Conservation (phyloP, 2,797 vertebrate genomes). For the Manis javanica region DNA sequence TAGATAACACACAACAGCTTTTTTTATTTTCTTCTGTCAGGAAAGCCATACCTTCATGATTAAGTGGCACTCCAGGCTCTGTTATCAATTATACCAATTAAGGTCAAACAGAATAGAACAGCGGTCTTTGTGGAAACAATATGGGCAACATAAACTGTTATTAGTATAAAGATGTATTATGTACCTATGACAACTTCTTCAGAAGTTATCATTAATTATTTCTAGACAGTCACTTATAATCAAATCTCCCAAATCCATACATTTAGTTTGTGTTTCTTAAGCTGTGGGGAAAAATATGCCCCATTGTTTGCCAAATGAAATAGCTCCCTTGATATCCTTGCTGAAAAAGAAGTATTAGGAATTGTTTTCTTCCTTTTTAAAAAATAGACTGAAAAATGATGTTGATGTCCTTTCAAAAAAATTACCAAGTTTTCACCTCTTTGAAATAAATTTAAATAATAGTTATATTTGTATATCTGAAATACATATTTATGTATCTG, state of each 20-base stretch:
- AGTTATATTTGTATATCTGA: neutral
- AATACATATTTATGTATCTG: neutral
- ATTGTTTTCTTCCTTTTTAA: conserved; percentile 45
- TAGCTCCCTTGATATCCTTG: neutral
- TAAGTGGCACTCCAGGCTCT: conserved; percentile 78
- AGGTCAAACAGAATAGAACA: conserved; percentile 83
- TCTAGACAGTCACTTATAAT: conserved; percentile 62
- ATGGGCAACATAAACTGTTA: conserved; percentile 74
- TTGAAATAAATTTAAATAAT: neutral
- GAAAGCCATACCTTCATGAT: conserved; percentile 82
- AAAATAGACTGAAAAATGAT: neutral
- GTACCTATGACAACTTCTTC: conserved; percentile 70
- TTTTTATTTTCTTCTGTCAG: conserved; percentile 84
- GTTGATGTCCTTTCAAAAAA: neutral
- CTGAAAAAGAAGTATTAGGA: neutral
- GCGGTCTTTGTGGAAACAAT: conserved; percentile 77
- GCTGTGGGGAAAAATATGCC: neutral
- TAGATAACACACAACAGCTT: conserved; percentile 80
- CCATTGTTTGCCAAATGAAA: neutral
- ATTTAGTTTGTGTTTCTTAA: neutral
- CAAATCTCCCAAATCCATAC: conserved; percentile 23
- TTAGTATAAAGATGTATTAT: conserved; percentile 81
- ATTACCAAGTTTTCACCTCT: neutral
- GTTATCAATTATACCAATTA: conserved; percentile 88
- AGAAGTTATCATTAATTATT: conserved; percentile 79